Evolutionary conservation across 2,113 vertebrate genomes (phyloP).

Genomic region (Varanus salvator): DNA sequence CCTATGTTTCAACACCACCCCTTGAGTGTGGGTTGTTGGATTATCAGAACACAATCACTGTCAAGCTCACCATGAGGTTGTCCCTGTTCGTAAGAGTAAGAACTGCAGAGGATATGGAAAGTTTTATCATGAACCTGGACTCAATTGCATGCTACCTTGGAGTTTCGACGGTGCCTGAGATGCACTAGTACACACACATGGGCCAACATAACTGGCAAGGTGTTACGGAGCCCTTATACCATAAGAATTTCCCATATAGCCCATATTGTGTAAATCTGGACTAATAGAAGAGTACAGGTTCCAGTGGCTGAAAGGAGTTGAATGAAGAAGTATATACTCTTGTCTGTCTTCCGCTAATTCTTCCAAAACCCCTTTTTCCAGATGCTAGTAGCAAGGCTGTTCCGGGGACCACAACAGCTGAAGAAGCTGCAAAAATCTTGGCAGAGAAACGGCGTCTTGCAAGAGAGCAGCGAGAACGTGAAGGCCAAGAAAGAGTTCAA

Average conservation of each 20-base stretch:
- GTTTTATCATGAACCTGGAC: too few relatives aligned
- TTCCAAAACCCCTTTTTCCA: constrained; percentile 57
- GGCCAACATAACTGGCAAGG: not conserved
- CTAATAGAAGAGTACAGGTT: not conserved
- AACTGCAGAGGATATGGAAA: not conserved
- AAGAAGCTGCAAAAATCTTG: constrained; percentile 89
- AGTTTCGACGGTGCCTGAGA: not conserved
- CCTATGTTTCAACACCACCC: too few relatives aligned
- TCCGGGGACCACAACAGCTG: constrained; percentile 83
- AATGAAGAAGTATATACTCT: not conserved
- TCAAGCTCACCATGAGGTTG: not conserved
- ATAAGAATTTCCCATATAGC: not conserved
- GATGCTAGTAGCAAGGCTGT: constrained; percentile 77
- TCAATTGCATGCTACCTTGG: not conserved
- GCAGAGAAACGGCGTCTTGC: constrained; percentile 87
- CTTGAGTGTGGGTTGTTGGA: too few relatives aligned
- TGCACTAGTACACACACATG: too few relatives aligned
- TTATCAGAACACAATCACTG: too few relatives aligned
- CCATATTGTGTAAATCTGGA: not conserved
- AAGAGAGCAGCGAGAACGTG: constrained; percentile 85
- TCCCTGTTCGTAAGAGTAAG: not conserved
- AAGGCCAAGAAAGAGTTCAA: constrained; percentile 84
- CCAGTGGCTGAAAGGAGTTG: not conserved
- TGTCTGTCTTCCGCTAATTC: not conserved
- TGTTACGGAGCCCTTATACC: not conserved